These are phyloP conservation scores for Syrrhaptes paradoxus DNA, from an alignment of 2,113 vertebrate genomes.

Conservation along the genomic window DNA sequence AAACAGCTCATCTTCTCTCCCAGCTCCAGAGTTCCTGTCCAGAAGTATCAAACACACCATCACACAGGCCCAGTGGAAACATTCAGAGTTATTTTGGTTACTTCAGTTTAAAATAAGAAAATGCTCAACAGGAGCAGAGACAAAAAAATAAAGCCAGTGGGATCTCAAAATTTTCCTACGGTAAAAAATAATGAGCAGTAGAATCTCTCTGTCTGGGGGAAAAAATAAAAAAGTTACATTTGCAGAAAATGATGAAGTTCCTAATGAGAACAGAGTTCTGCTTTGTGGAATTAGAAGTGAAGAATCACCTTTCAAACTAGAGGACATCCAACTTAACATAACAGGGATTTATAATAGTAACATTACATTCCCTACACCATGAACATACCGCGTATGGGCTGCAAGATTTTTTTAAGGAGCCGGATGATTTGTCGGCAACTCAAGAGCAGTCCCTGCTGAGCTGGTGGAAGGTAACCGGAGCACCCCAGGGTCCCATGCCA, in stretches of 20 bases:
- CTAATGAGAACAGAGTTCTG: not conserved
- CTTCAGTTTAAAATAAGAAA: not conserved
- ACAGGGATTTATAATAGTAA: not conserved
- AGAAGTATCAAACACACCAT: not conserved
- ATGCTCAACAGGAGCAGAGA: not conserved
- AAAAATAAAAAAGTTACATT: not conserved
- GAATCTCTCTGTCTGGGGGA: not conserved
- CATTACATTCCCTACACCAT: not conserved
- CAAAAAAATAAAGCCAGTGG: not conserved
- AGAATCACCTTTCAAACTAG: not conserved
- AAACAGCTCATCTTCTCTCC: not conserved
- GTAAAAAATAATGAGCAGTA: not conserved
- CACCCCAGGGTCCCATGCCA: not conserved
- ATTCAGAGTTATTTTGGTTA: not conserved
- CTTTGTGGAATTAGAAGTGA: not conserved
- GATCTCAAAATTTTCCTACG: not conserved
- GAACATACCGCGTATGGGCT: not conserved
- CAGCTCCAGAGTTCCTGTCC: not conserved
- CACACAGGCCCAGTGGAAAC: not conserved
- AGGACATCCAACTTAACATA: not conserved
- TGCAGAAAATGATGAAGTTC: not conserved
- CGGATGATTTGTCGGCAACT: not conserved
- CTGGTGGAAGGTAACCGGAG: constrained; percentile 13
- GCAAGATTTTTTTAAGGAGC: not conserved
- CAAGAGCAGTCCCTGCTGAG: constrained; percentile 26